Base-by-base conservation (phyloP, 2,888 invertebrate genomes). In the Patella depressa region DNA sequence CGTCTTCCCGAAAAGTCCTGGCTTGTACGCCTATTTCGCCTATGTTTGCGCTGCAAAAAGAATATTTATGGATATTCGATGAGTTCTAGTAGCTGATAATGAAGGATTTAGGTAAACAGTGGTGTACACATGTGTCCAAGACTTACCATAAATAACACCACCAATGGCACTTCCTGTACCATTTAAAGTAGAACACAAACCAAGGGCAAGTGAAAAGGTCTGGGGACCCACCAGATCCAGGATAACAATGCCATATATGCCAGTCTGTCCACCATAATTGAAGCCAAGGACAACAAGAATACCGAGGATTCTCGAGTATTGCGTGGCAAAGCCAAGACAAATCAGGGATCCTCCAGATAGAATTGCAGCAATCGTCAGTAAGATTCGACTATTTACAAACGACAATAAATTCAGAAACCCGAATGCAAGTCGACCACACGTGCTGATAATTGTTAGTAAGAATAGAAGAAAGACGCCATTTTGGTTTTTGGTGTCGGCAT, bases 131-230 rank as follows among this genome's bases (percentile, higher is more conserved):
- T 17, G 4, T 17, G 5, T 57, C 24, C 3, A 4, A 65, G 19
- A 65, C 65, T 65, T 65, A 65, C 65, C 65, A 65, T 24, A 65
- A 24, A 65, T 65, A 24, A 65, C 65, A 5, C 65, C 65, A 65
- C 65, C 65, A 65, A 65, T 19, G 14, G 65, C 19, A 14, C 65
- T 65, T 24, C 5, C 65, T 19, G 24, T 24, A 65, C 65, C 65
- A 65, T 65, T 65, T 2, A 65, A 19, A 24, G 65, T 65, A 19
- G 24, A 12, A 24, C 12, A 12, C 19, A 65, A 24, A 2, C 65
- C 65, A 19, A 65, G 19, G 24, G 65, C 65, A 11, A 65, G 7
- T 12, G 65, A 65, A 24, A 24, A 65, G 19, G 65, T 24, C 14
- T 65, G 12, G 11, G 12, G 65, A 3, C 65, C 65, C 5, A 65